Evolutionary conservation across 1,140 invertebrate genomes (phyloP).

Genomic region (Apocrypta bakeri): DNA sequence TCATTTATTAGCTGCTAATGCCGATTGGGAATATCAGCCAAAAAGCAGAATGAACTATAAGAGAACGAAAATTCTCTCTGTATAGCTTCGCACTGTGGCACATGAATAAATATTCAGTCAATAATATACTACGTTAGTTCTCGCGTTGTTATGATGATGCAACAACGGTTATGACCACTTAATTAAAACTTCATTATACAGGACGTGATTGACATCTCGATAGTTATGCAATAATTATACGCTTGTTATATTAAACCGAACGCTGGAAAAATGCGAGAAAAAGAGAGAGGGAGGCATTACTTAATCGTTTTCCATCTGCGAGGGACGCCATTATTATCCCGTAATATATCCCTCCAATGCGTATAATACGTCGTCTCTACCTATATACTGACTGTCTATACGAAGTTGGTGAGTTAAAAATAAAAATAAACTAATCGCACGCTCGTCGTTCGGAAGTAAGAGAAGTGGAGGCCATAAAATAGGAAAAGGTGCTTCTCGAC

Average conservation of each 20-base stretch:
- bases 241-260: neutral
- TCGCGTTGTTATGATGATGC: slow-evolving; percentile 20
- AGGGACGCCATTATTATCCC: too few relatives aligned
- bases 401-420: neutral
- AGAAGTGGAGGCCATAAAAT: neutral
- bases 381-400: neutral
- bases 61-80: neutral
- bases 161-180: slow-evolving; percentile 5
- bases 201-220: slow-evolving; percentile 17
- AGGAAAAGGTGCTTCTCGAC: neutral
- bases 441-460: neutral
- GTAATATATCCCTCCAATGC: too few relatives aligned
- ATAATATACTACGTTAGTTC: neutral
- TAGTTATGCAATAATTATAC: slow-evolving; percentile 21
- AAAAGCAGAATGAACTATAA: neutral
- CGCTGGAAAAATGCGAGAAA: neutral
- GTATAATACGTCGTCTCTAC: neutral
- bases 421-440: neutral
- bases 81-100: neutral
- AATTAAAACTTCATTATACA: slow-evolving; percentile 28
- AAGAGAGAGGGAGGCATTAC: neutral
- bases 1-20: neutral
- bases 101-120: neutral
- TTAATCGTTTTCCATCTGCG: neutral
- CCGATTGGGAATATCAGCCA: neutral